Evolutionary conservation across 2,113 vertebrate species (phyloP).

Genomic region (Oncorhynchus tshawytscha): DNA sequence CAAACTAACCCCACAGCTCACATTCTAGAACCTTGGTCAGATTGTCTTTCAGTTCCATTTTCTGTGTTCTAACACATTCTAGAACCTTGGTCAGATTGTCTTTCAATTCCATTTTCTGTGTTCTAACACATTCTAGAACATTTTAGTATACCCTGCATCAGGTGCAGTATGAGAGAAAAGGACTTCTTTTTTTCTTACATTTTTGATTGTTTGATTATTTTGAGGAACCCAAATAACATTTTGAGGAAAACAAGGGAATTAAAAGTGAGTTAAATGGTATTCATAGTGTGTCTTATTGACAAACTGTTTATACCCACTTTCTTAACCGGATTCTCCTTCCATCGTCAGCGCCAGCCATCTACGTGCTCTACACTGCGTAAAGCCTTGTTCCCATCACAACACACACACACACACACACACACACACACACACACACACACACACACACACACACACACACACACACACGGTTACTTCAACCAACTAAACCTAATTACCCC

Average conservation of each 20-base stretch:
- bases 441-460: conserved; percentile 19
- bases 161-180: neutral
- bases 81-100: too few relatives aligned
- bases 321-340: too few relatives aligned
- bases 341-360: conserved; percentile 9
- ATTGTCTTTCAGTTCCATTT: neutral
- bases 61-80: neutral
- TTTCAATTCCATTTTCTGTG: too few relatives aligned
- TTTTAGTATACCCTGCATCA: neutral
- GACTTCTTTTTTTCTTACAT: neutral
- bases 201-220: neutral
- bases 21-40: neutral
- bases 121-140: neutral
- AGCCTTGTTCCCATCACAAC: conserved; percentile 43
- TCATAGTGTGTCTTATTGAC: too few relatives aligned
- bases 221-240: neutral
- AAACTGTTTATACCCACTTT: too few relatives aligned
- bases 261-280: neutral
- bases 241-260: neutral
- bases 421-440: conserved; percentile 15
- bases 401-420: conserved; percentile 29
- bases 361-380: conserved; percentile 59
- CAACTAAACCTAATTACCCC: conserved; percentile 72
- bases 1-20: neutral
- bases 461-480: conserved; percentile 46